Evolutionary conservation across 2,797 vertebrate species (phyloP).

Genomic region (Aselliscus stoliczkanus): DNA sequence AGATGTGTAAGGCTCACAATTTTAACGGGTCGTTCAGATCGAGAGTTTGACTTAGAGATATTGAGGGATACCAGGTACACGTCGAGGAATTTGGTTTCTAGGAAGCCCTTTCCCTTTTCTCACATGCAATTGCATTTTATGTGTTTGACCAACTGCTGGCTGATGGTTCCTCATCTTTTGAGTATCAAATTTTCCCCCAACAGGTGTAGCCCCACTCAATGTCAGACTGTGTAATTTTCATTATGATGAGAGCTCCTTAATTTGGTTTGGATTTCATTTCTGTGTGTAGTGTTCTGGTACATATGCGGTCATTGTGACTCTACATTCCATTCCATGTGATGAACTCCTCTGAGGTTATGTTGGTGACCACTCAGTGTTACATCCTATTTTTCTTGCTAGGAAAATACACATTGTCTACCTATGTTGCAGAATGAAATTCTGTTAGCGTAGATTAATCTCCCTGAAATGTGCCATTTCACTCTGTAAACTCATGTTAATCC

Average conservation of each 20-base stretch:
- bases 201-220: conserved; percentile 51
- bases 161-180: conserved; percentile 31
- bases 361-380: not conserved
- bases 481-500: not conserved
- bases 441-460: not conserved
- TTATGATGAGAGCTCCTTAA: conserved; percentile 36
- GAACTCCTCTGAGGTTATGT: not conserved
- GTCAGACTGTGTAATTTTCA: conserved; percentile 31
- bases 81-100: conserved; percentile 66
- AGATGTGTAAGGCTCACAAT: conserved; percentile 18
- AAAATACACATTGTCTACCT: not conserved
- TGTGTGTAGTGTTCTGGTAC: not conserved
- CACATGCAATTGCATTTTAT: conserved; percentile 13
- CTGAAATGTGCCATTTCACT: not conserved
- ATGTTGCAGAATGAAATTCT: not conserved
- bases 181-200: conserved; percentile 57
- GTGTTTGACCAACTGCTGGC: conserved; percentile 54
- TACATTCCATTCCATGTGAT: not conserved
- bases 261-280: conserved; percentile 43
- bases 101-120: conserved; percentile 38
- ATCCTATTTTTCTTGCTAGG: not conserved
- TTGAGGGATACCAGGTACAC: conserved; percentile 40
- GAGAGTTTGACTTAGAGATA: not conserved
- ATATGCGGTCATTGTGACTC: not conserved
- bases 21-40: not conserved